Evolutionary conservation across 2,888 invertebrate genomes (phyloP).

Genomic region (Cremastobaeus sp.): DNA sequence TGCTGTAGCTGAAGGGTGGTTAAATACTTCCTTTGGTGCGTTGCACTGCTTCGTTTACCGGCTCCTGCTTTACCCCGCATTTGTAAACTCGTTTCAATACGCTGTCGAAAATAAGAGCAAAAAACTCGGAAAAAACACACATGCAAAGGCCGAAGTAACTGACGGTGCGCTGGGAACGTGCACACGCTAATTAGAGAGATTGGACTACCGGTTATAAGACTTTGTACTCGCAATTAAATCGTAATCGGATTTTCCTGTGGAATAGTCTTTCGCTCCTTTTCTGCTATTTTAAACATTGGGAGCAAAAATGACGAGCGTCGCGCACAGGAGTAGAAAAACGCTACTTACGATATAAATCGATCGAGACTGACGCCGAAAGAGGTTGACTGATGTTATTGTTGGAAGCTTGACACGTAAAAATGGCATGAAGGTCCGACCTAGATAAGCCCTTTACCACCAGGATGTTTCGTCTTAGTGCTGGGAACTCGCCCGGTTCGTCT

Average conservation of each 20-base stretch:
- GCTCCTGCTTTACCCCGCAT: conserved; percentile 60
- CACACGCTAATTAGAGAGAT: conserved; percentile 6
- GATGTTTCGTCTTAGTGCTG: conserved; percentile 81
- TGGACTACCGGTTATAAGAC: not conserved
- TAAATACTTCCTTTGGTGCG: conserved; percentile 46
- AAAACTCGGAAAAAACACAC: too few relatives aligned
- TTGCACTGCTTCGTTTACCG: conserved; percentile 46
- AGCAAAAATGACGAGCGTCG: too few relatives aligned
- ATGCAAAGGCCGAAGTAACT: not conserved
- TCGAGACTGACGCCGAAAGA: conserved; percentile 84
- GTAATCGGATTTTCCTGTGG: not conserved
- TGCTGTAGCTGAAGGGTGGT: conserved; percentile 24
- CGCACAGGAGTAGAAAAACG: too few relatives aligned
- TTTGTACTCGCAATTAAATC: conserved; percentile 3
- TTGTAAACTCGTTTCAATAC: conserved; percentile 59
- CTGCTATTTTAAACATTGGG: too few relatives aligned
- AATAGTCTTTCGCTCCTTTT: too few relatives aligned
- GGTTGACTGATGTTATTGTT: conserved; percentile 86
- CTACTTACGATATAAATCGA: conserved; percentile 88
- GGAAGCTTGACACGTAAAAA: conserved; percentile 88
- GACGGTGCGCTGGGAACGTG: not conserved
- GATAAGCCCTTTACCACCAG: conserved; percentile 82
- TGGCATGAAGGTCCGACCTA: conserved; percentile 85
- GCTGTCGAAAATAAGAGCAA: conserved; percentile 20
- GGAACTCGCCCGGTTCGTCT: conserved; percentile 79